phyloP scores from a whole-genome alignment of 2,888 invertebrate species.

The Lobophora halterata region DNA sequence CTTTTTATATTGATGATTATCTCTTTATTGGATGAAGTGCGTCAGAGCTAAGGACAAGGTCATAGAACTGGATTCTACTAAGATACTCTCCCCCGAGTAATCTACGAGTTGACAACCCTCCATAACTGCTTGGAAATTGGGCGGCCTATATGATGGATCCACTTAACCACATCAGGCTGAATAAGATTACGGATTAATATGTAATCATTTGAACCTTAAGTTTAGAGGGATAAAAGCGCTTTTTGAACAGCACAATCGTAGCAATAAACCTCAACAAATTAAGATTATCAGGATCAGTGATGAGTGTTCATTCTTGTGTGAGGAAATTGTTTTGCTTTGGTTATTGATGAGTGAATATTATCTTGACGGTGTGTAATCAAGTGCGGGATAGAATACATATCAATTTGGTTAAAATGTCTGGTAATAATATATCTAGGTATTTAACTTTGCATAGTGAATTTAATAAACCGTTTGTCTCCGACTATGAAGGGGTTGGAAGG shows the following conservation, averaged over 20 bases:
- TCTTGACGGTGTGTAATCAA: neutral
- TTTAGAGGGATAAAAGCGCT: constrained; percentile 4
- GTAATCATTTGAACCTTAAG: constrained; percentile 12
- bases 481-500: too few species aligned
- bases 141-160: constrained; percentile 20
- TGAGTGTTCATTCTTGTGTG: neutral
- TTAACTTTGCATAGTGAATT: too few species aligned
- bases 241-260: too few species aligned
- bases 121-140: constrained; percentile 23
- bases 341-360: too few species aligned
- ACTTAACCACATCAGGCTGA: constrained; percentile 13
- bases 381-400: too few species aligned
- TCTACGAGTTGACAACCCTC: constrained; percentile 19
- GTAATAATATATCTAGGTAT: too few species aligned
- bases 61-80: too few species aligned
- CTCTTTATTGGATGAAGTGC: too few species aligned
- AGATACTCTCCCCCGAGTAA: constrained; percentile 7
- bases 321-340: constrained; percentile 1
- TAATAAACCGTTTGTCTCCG: too few species aligned
- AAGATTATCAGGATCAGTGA: neutral
- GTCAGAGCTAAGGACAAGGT: too few species aligned
- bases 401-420: too few species aligned
- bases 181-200: constrained; percentile 22
- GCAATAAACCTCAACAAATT: neutral
- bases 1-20: too few species aligned